These are phyloP conservation scores for Oligia latruncula DNA, from an alignment of 2,888 invertebrate genomes.

Conservation along the genomic window DNA sequence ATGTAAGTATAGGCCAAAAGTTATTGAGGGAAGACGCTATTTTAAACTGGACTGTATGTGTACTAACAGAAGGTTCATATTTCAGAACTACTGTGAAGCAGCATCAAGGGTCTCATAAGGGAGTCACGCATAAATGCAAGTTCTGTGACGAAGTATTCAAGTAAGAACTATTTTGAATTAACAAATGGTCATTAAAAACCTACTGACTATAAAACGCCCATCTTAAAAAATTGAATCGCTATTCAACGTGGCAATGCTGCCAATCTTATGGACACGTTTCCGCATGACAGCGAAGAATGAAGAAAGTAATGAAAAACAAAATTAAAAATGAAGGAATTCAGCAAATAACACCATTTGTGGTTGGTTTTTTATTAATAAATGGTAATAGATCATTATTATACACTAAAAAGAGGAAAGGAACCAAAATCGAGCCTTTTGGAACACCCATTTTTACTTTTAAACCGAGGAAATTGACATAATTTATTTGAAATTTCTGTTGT, in stretches of 20 bases:
- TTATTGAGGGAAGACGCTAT: too few relatives aligned
- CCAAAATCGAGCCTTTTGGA: background rate
- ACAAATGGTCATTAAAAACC: background rate
- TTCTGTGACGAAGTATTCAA: slow-evolving; percentile 85
- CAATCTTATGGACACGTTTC: background rate
- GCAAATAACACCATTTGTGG: background rate
- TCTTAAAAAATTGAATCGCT: background rate
- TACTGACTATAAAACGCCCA: background rate
- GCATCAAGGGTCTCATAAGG: slow-evolving; percentile 86
- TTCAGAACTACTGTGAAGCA: slow-evolving; percentile 86
- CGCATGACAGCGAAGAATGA: background rate
- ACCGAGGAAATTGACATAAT: background rate
- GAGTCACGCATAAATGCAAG: slow-evolving; percentile 86
- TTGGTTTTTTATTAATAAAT: background rate
- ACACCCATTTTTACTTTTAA: background rate
- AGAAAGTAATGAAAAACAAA: too few relatives aligned
- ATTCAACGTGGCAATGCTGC: background rate
- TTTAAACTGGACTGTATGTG: background rate
- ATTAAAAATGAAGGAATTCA: background rate
- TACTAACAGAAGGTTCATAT: slow-evolving; percentile 6
- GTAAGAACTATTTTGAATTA: slow-evolving; percentile 74
- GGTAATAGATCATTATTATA: too few relatives aligned
- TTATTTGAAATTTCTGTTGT: background rate
- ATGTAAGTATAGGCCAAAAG: slow-evolving; percentile 74
- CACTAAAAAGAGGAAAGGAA: background rate